Evolutionary conservation across 30 jellyfish, hydroid and myxozoan species (phyloP), one percentile per base, ranked within the genome.

Genomic region (Aurelia coerulea): DNA sequence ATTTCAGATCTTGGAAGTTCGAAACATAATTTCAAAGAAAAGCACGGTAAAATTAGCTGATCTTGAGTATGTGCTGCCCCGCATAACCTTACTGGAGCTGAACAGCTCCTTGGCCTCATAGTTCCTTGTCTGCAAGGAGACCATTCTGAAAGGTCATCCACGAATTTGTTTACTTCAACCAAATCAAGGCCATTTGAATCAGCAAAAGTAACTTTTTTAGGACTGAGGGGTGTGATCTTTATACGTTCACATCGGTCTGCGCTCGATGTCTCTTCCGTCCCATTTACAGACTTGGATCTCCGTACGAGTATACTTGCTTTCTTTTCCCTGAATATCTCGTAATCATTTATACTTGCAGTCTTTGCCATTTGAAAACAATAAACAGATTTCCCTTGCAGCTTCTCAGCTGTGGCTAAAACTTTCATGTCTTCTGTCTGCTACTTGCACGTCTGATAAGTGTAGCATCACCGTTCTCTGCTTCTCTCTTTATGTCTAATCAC

Each of bases 161-260:
- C 79, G 14, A 66, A 84, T 15, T 73, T 84, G 68, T 84, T 84
- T 1, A 84, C 88, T 65, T 84, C 93, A 11, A 84, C 93, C 31
- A 83, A 71, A 18, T 75, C 82, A 15, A 34, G 77, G 14, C 92
- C 92, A 39, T 83, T 83, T 49, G 82, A 32, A 56, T 84, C 93
- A 0, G 93, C 93, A 41, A 84, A 84, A 49, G 62, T 80, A 9
- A 84, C 93, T 58, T 77, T 64, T 74, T 84, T 84, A 34, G 93
- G 93, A 42, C 93, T 84, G 7, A 78, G 66, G n/a, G 93, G 93
- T 31, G 76, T 34, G 62, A 39, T 74, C 33, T 76, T 60, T 3
- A 54, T 71, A 11, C 23, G 68, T 17, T 50, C 81, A 42, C 86
- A 59, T 69, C 42, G 62, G 68, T 53, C 77, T 46, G 37, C 78